These are phyloP conservation scores for Aphidius colemani DNA, from an alignment of 2,888 invertebrate genomes.

Conservation along the genomic window DNA sequence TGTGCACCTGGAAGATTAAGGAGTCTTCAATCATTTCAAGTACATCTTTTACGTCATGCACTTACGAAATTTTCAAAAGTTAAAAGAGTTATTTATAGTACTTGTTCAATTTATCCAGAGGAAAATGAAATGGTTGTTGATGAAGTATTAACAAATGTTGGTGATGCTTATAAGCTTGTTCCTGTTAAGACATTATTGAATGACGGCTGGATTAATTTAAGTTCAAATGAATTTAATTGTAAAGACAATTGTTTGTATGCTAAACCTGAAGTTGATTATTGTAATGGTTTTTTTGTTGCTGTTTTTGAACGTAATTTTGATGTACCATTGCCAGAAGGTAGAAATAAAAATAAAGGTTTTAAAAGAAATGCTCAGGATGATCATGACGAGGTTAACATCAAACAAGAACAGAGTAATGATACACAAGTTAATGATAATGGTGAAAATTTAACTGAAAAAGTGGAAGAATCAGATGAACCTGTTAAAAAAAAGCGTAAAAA, in stretches of 20 bases:
- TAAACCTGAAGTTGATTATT: conserved; percentile 74
- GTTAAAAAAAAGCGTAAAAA: conserved; percentile 22
- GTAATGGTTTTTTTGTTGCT: conserved; percentile 95
- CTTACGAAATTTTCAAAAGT: conserved; percentile 81
- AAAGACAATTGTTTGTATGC: conserved; percentile 80
- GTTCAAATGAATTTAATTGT: conserved; percentile 68
- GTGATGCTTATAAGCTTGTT: conserved; percentile 65
- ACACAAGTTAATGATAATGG: neutral
- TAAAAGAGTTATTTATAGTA: conserved; percentile 91
- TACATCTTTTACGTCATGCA: conserved; percentile 83
- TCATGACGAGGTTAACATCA: neutral
- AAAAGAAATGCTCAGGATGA: neutral
- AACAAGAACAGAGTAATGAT: conserved; percentile 1
- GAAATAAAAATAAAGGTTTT: conserved; percentile 13
- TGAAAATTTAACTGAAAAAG: neutral
- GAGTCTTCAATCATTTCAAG: conserved; percentile 78
- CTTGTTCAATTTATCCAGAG: conserved; percentile 87
- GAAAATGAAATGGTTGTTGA: conserved; percentile 93
- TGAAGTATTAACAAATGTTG: conserved; percentile 64
- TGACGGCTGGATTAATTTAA: conserved; percentile 72
- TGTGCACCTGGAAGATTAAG: conserved; percentile 64
- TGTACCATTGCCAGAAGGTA: conserved; percentile 42
- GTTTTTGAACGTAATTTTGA: conserved; percentile 71
- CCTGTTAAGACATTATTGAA: conserved; percentile 67
- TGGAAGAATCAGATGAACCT: neutral